Conservation (phyloP, 2,888 invertebrate species). For the Druceiella hillmani region DNA sequence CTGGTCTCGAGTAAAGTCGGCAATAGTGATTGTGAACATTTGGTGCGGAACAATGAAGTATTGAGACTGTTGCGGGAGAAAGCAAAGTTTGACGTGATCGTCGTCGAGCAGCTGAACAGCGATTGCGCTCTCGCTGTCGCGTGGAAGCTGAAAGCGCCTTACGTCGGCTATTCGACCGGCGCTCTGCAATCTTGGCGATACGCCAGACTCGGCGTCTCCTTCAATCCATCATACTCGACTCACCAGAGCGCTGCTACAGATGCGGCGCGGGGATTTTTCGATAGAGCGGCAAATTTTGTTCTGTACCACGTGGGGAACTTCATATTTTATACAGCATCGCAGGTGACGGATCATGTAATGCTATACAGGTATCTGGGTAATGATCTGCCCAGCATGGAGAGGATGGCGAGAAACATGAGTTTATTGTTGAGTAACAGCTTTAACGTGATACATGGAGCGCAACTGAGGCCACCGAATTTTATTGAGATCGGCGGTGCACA, state of each 20-base stretch:
- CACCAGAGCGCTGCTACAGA: conserved; percentile 41
- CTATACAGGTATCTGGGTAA: conserved; percentile 49
- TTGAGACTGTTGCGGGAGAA: conserved; percentile 45
- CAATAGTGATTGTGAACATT: conserved; percentile 44
- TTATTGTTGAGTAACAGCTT: conserved; percentile 62
- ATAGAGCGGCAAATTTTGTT: conserved; percentile 39
- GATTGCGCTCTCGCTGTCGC: conserved; percentile 68
- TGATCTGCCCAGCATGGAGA: conserved; percentile 48
- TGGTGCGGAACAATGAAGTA: conserved; percentile 49
- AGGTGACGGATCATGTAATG: conserved; percentile 42
- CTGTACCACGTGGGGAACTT: conserved; percentile 41
- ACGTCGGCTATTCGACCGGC: conserved; percentile 54
- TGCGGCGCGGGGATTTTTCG: conserved; percentile 43
- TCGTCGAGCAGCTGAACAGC: conserved; percentile 68
- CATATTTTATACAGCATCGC: conserved; percentile 45
- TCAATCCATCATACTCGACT: conserved; percentile 49
- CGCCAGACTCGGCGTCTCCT: conserved; percentile 44
- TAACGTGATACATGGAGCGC: conserved; percentile 54
- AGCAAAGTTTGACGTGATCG: conserved; percentile 60
- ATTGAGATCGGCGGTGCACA: conserved; percentile 65
- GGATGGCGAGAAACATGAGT: conserved; percentile 52
- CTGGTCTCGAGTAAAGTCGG: conserved; percentile 45
- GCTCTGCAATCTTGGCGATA: conserved; percentile 51
- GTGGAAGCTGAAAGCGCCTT: conserved; percentile 60
- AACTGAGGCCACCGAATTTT: conserved; percentile 53